Evolutionary conservation across 2,113 vertebrate species (phyloP).

Genomic region (Monopterus albus): DNA sequence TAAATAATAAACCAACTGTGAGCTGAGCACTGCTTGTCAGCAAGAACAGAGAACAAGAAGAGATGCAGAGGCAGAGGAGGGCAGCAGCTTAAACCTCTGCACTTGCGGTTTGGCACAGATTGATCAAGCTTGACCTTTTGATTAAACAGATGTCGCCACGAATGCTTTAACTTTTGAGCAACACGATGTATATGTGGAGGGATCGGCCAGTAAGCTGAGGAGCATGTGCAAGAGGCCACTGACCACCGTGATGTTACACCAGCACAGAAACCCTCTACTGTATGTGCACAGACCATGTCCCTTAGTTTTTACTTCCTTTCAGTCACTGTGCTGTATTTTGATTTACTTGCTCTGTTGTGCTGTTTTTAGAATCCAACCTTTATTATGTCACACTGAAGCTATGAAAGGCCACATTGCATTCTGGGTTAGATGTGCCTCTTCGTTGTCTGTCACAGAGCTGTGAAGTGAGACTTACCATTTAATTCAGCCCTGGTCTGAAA

Average conservation of each 20-base stretch:
- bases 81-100: slow-evolving; percentile 52
- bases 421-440: not conserved
- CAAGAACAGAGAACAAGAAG: slow-evolving; percentile 51
- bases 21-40: slow-evolving; percentile 56
- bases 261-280: not conserved
- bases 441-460: too few relatives aligned
- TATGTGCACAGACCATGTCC: too few relatives aligned
- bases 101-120: slow-evolving; percentile 58
- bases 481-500: too few relatives aligned
- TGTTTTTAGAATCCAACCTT: too few relatives aligned
- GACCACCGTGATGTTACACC: slow-evolving; percentile 31
- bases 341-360: too few relatives aligned
- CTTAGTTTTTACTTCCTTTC: too few relatives aligned
- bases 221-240: slow-evolving; percentile 48
- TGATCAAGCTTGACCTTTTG: slow-evolving; percentile 59
- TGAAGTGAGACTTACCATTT: too few relatives aligned
- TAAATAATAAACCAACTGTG: slow-evolving; percentile 81
- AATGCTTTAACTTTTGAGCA: slow-evolving; percentile 70
- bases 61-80: slow-evolving; percentile 6
- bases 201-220: slow-evolving; percentile 44
- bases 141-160: slow-evolving; percentile 77
- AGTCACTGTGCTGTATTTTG: too few relatives aligned
- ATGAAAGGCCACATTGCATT: too few relatives aligned
- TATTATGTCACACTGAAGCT: too few relatives aligned
- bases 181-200: slow-evolving; percentile 55